A percentile compares a stretch with the other conserved stretches of the same genome.
Evolutionary conservation across 2,113 vertebrate genomes (phyloP).

Genomic region (Otis tarda): DNA sequence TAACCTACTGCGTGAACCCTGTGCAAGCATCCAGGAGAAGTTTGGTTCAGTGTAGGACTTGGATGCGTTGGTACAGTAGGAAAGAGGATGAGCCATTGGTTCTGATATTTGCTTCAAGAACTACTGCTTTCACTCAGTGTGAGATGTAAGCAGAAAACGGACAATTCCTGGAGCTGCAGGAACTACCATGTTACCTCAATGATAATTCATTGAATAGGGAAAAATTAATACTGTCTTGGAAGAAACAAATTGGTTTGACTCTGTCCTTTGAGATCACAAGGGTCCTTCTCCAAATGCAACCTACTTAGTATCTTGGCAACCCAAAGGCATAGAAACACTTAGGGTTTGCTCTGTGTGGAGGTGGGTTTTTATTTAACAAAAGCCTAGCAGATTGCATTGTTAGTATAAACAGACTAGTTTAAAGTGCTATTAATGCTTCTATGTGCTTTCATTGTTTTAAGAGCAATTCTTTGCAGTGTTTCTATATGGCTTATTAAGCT

Average conservation of each 20-base stretch:
- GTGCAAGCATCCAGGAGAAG: background rate
- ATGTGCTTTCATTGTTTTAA: background rate
- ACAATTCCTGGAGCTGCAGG: background rate
- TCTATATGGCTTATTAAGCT: background rate
- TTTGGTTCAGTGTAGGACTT: background rate
- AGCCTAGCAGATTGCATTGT: background rate
- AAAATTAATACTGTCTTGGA: background rate
- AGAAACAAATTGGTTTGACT: background rate
- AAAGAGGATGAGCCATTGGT: background rate
- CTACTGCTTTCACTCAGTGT: background rate
- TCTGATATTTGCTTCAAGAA: background rate
- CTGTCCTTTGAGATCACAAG: background rate
- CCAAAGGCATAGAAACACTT: background rate
- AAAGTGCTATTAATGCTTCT: background rate
- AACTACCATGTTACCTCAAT: background rate
- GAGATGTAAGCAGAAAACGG: background rate
- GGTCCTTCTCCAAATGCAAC: background rate
- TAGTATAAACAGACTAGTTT: background rate
- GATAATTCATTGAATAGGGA: background rate
- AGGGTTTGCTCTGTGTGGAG: background rate
- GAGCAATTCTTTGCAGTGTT: background rate
- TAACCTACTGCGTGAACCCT: background rate
- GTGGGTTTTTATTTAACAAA: background rate
- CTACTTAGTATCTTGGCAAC: background rate
- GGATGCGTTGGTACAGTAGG: background rate